These are phyloP conservation scores for Drosophila villosipedis DNA, from an alignment of 2,888 invertebrate genomes.

Conservation along the genomic window DNA sequence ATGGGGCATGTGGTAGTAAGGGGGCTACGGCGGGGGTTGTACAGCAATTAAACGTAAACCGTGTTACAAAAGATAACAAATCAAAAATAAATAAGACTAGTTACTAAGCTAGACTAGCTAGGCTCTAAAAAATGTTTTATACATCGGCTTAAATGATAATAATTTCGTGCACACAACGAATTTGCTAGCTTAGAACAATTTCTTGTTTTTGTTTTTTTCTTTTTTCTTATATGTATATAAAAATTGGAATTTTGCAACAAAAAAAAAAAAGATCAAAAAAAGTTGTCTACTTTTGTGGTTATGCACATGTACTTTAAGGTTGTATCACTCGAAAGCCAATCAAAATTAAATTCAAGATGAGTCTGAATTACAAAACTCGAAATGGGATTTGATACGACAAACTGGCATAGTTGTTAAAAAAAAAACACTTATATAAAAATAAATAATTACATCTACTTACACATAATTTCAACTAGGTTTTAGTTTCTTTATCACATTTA, in stretches of 20 bases:
- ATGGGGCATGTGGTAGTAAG: not conserved
- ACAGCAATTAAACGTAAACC: conserved; percentile 31
- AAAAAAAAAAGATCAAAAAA: conserved; percentile 1
- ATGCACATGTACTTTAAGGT: conserved; percentile 6
- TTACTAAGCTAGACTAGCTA: conserved; percentile 28
- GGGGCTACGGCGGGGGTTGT: not conserved
- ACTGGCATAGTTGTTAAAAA: not conserved
- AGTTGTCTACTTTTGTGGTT: not conserved
- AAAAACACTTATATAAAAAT: conserved; percentile 6
- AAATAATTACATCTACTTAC: conserved; percentile 40
- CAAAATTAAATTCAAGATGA: conserved; percentile 7
- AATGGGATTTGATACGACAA: conserved; percentile 15
- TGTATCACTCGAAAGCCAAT: conserved; percentile 7
- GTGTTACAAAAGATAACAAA: conserved; percentile 45
- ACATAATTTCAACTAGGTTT: conserved; percentile 43
- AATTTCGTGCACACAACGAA: conserved; percentile 37
- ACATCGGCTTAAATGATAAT: conserved; percentile 36
- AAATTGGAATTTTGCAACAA: not conserved
- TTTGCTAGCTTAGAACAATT: conserved; percentile 31
- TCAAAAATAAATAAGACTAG: conserved; percentile 38
- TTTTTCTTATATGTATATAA: conserved; percentile 9
- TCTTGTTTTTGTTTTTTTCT: conserved; percentile 7
- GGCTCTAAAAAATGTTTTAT: conserved; percentile 21
- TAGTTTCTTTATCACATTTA: conserved; percentile 49
- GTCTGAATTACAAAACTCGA: conserved; percentile 35